Conservation (phyloP, 2,888 invertebrate species). For the Rhimphoctona megacephalus region DNA sequence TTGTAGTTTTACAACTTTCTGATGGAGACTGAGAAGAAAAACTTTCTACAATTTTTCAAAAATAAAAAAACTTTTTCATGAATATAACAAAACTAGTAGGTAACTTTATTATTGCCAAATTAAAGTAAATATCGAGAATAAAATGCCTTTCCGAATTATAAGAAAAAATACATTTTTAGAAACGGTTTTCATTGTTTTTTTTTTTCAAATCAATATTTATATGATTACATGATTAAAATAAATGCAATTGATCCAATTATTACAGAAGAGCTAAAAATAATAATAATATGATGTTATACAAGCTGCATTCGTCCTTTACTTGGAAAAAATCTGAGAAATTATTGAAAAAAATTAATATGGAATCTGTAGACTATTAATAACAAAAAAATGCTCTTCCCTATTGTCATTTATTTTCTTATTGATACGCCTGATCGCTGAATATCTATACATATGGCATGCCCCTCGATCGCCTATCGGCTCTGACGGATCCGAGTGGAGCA, state of each 20-base stretch:
- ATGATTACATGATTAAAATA: no score
- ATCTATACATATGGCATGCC: conserved; percentile 20
- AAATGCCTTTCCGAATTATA: neutral
- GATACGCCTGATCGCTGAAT: neutral
- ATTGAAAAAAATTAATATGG: conserved; percentile 24
- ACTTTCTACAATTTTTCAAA: neutral
- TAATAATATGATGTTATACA: no score
- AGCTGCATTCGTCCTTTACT: neutral
- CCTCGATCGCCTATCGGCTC: conserved; percentile 9
- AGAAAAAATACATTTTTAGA: neutral
- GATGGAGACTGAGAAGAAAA: neutral
- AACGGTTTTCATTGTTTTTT: neutral
- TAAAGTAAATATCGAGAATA: neutral
- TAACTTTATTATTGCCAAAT: neutral
- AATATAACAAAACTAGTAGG: neutral
- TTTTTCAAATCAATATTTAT: no score
- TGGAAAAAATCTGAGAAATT: neutral
- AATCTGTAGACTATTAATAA: conserved; percentile 25
- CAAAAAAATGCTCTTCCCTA: conserved; percentile 15
- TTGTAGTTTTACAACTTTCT: neutral
- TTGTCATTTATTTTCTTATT: conserved; percentile 26
- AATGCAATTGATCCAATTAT: no score
- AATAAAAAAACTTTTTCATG: neutral
- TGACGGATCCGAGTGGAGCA: conserved; percentile 46
- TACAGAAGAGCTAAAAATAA: no score